Evolutionary conservation across 1,140 invertebrate species (phyloP).

Genomic region (Sycophaga agraensis): DNA sequence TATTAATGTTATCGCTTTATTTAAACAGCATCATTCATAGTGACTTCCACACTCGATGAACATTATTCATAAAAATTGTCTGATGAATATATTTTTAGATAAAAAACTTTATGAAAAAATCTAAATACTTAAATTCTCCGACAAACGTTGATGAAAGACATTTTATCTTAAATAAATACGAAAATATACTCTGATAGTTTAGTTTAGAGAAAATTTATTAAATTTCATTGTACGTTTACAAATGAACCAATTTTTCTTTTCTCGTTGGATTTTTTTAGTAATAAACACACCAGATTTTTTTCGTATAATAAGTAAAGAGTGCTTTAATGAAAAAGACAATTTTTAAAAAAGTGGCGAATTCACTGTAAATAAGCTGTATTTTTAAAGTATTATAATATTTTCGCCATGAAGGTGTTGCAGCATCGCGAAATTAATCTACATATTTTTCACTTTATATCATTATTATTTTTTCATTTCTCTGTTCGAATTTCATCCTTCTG

Average conservation of each 20-base stretch:
- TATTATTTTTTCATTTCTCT: conserved; percentile 5
- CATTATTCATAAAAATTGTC: background rate
- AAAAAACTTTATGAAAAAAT: background rate
- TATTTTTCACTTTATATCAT: background rate
- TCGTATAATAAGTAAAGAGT: too few relatives aligned
- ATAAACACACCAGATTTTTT: too few relatives aligned
- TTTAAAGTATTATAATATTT: conserved; percentile 4
- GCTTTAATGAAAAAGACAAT: background rate
- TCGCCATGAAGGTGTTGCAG: conserved; percentile 2
- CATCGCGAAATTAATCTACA: background rate
- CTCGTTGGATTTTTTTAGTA: too few relatives aligned
- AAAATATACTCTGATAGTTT: conserved; percentile 16
- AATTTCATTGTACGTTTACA: background rate
- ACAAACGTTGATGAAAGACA: background rate
- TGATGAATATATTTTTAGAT: background rate
- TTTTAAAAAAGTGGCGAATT: background rate
- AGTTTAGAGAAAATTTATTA: background rate
- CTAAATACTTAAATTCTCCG: background rate
- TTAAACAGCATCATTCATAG: background rate
- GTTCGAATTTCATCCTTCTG: conserved; percentile 12
- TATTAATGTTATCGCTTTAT: conserved; percentile 13
- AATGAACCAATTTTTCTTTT: too few relatives aligned
- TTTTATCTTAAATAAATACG: background rate
- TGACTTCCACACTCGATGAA: background rate
- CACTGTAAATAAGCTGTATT: background rate